Evolutionary conservation across 2,797 vertebrate genomes (phyloP), one percentile per base, ranked within the genome.

Genomic region (Sus cebifrons): DNA sequence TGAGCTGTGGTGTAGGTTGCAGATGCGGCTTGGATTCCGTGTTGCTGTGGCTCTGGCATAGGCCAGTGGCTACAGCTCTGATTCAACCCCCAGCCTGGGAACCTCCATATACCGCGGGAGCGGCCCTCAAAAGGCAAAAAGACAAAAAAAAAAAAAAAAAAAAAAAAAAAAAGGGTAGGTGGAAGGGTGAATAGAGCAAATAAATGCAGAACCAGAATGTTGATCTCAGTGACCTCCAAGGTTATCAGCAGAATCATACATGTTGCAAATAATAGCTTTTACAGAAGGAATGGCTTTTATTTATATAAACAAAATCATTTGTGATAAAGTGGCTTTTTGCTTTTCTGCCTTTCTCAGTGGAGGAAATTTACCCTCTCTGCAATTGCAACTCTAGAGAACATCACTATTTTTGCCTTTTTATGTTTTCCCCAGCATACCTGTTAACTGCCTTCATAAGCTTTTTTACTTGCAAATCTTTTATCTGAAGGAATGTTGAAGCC

Each of bases 391-490:
- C 40, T 77, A 70, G 94, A 89, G 62, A 88, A 95, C 93, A 95
- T 94, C 23, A 32, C 71, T 90, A 0, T 75, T 96, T 94, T 97
- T 90, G 44, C 49, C 71, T 83, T 77, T 89, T 56, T 89, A 25
- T 81, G n/a, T 89, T 90, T 90, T 73, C 36, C 71, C 77, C 77
- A 74, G n/a, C 11, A 52, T 77, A n/a, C 29, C 40, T 97, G 95
- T 96, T 91, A 90, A 89, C 77, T 77, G 67, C 95, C 60, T 79
- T 94, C 71, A 25, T 85, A 96, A 60, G 49, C 49, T 73, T 82
- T 94, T 56, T 77, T 77, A 54, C 78, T 85, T 95, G 44, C 25
- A 94, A 91, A 86, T 89, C 65, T 86, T 96, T 96, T 93, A 79
- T 91, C 27, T 62, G 49, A 95, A 93, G 74, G 58, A 89, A 65